Percentiles rank a stretch among this genome's conserved stretches.
These are phyloP conservation scores for Hylaeus anthracinus DNA, from an alignment of 1,140 invertebrate species.

Conservation along the genomic window DNA sequence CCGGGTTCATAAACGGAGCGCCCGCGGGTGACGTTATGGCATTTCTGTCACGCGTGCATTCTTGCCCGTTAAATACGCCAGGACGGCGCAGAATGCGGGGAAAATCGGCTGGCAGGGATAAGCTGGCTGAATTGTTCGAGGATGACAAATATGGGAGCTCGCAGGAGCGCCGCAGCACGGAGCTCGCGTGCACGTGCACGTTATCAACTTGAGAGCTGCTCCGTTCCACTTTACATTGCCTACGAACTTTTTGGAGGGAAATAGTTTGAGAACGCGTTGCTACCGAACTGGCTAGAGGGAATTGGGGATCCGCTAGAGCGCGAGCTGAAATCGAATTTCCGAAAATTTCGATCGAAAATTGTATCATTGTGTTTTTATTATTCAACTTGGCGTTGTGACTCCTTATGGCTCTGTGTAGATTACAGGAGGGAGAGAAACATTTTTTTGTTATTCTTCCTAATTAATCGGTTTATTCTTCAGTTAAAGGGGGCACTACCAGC, in stretches of 20 bases:
- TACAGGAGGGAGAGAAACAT: no score
- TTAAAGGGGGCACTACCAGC: no score
- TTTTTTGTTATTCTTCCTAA: no score
- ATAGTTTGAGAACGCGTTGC: constrained; percentile 21
- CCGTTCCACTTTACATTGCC: constrained; percentile 16
- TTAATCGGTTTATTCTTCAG: no score
- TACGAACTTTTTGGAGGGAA: constrained; percentile 3
- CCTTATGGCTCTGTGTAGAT: no score
- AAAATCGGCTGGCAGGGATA: constrained; percentile 40
- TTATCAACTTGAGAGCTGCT: constrained; percentile 34
- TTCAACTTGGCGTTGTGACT: no score
- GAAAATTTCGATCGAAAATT: constrained; percentile 22
- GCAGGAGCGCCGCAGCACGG: background rate
- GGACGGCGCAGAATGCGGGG: constrained; percentile 25
- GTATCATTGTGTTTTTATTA: no score
- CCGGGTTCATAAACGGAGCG: constrained; percentile 14
- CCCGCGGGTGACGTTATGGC: constrained; percentile 9
- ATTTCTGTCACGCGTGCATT: constrained; percentile 46
- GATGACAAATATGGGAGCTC: constrained; percentile 34
- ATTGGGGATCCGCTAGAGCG: background rate
- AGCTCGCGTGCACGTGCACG: background rate
- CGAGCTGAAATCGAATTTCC: constrained; percentile 14
- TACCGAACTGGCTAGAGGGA: background rate
- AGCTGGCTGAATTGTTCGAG: constrained; percentile 39
- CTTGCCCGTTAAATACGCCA: constrained; percentile 37